Base-by-base conservation (phyloP, 2,888 invertebrate genomes). In the Orthonychiurus folsomi region DNA sequence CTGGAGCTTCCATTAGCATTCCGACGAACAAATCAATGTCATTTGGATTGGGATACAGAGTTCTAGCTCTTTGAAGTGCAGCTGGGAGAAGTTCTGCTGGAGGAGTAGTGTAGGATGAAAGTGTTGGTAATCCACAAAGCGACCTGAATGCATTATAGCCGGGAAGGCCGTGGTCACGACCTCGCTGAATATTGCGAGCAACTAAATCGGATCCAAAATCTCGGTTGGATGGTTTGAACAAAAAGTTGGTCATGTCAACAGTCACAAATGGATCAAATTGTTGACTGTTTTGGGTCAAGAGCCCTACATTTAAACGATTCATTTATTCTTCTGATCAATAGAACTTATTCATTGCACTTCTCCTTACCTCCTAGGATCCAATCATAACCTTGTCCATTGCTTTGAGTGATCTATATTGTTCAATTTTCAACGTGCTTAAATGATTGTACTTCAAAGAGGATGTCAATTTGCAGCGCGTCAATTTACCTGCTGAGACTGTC, bases 141-240 rank as follows among this genome's bases (percentile, higher is more conserved):
- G 47, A 3, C 27, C 80, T 69, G 69, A 76, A 80, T 15, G 63
- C 66, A 20, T 74, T 73, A 66, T 75, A 76, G 3, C 73, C 70
- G 12, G 71, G 73, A 1, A 76, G 52, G 24, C 76, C 76, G 63
- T 76, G 75, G 63, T 76, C 76, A 21, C 76, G 60, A 15, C 70
- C 70, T 53, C 70, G 2, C 63, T 72, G 72, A 59, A 73, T 69
- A 54, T 73, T 73, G 60, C 72, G 64, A 1, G 73, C 72, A 18
- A 69, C 62, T 52, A 73, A 63, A 65, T 73, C 73, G 15, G 62
- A 56, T n/a, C 73, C 73, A 61, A 70, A 71, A 18, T 63, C 56
- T 3, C 3, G 9, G 15, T 61, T 63, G 28, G 26, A 61, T 2
- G 54, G 57, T 47, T 63, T 66, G 54, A 73, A 74, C 65, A 71